Evolutionary conservation across 2,888 invertebrate genomes (phyloP).

Genomic region (Hydriomena furcata): DNA sequence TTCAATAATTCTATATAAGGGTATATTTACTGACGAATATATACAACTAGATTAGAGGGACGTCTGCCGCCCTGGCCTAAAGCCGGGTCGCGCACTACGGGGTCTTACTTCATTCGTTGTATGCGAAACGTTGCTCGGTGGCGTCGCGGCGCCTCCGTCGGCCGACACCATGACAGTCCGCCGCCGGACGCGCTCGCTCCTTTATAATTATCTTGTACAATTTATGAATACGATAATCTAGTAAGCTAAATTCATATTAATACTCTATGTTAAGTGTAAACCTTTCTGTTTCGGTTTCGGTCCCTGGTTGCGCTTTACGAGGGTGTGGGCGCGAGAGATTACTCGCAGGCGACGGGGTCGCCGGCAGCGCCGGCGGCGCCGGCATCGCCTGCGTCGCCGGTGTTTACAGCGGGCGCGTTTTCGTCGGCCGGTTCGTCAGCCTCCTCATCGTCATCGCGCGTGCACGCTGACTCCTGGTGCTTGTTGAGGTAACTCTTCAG

Average conservation of each 20-base stretch:
- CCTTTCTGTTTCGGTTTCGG: slow-evolving; percentile 69
- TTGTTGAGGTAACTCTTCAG: slow-evolving; percentile 98
- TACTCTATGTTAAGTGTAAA: slow-evolving; percentile 77
- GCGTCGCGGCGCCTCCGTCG: slow-evolving; percentile 58
- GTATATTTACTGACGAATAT: slow-evolving; percentile 80
- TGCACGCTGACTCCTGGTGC: slow-evolving; percentile 97
- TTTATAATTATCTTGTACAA: slow-evolving; percentile 64
- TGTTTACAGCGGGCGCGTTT: slow-evolving; percentile 51
- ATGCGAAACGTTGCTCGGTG: slow-evolving; percentile 82
- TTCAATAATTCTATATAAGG: slow-evolving; percentile 80
- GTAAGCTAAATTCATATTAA: slow-evolving; percentile 81
- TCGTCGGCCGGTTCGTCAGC: slow-evolving; percentile 30
- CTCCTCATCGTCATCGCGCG: slow-evolving; percentile 85
- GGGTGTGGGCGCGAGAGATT: slow-evolving; percentile 41
- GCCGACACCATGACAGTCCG: slow-evolving; percentile 28
- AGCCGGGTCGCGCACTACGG: slow-evolving; percentile 70
- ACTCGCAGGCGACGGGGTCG: slow-evolving; percentile 47
- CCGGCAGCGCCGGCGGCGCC: slow-evolving; percentile 43
- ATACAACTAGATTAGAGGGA: slow-evolving; percentile 76
- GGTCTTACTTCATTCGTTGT: slow-evolving; percentile 82
- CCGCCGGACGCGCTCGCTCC: slow-evolving; percentile 52
- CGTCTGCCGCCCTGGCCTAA: slow-evolving; percentile 73
- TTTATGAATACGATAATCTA: slow-evolving; percentile 75
- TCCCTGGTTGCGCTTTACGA: slow-evolving; percentile 62
- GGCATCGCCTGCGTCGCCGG: no score